Evolutionary conservation across 2,888 invertebrate genomes (phyloP), one percentile per base, ranked within the genome.

Genomic region (Amblyjoppa proteus): DNA sequence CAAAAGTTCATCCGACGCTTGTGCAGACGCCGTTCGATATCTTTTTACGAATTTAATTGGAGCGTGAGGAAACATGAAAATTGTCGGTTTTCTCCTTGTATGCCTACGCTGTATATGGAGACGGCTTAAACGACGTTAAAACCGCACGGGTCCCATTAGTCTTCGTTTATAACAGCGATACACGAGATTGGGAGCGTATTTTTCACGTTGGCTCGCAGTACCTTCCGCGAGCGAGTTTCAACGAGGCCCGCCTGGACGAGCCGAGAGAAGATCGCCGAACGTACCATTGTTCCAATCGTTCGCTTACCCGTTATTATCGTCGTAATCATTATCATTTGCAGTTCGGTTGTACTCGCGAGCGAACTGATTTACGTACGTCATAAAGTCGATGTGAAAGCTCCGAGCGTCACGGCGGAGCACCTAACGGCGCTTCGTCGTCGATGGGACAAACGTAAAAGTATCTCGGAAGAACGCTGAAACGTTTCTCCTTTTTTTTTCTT

Each of bases 301-400:
- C 34, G 77, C 69, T 41, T 73, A 56, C 7, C 31, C 41, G 75
- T 68, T 76, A 73, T 73, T 68, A 64, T 73, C 70, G 76, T 79
- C 34, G 16, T 56, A 73, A 85, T 83, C 76, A 83, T 83, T 73
- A 76, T 80, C 68, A 75, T 68, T 61, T 58, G 61, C 49, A 3
- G 49, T 56, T 66, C 61, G 71, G 70, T 82, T 58, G 69, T 64
- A 64, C 5, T 28, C 51, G 81, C 41, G 53, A 31, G 61, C 34
- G 66, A 78, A 73, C 69, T 78, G 83, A 85, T 83, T 85, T 83
- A 85, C 83, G 80, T 77, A 11, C 34, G 45, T n/a, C 76, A 61
- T 80, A 75, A 83, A 78, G 53, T 51, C 38, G 41, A 64, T 31
- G 84, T 74, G 84, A 84, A 84, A 77, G 84, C 77, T 41, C 51